Conservation (phyloP, 2,888 invertebrate genomes). For the Synanthedon andrenaeformis region DNA sequence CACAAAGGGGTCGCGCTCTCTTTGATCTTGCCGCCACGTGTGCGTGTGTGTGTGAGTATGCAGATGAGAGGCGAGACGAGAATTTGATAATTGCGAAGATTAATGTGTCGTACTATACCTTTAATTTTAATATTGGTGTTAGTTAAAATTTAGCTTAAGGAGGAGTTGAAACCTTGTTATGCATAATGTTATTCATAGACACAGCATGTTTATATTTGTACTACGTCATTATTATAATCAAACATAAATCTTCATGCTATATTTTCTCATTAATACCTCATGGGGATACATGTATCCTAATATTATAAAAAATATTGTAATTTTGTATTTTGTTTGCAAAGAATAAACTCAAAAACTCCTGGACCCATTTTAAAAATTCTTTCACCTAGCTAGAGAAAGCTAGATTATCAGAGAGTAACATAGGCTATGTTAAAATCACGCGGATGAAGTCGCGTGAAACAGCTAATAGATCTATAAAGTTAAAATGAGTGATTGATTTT, state of each 20-base stretch:
- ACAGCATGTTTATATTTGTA: too few relatives aligned
- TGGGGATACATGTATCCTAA: too few relatives aligned
- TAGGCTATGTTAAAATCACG: neutral
- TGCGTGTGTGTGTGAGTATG: constrained; percentile 60
- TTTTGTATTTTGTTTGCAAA: neutral
- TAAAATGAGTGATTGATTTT: too few relatives aligned
- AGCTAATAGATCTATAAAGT: too few relatives aligned
- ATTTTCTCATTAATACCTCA: too few relatives aligned
- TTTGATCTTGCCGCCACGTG: constrained; percentile 64
- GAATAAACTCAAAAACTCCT: neutral
- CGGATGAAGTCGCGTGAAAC: too few relatives aligned
- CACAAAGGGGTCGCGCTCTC: constrained; percentile 66
- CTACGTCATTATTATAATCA: too few relatives aligned
- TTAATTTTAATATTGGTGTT: neutral
- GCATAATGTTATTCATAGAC: too few relatives aligned
- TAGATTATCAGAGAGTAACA: neutral
- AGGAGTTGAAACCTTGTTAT: too few relatives aligned
- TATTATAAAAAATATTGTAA: neutral
- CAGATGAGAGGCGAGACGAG: constrained; percentile 57
- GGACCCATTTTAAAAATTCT: neutral
- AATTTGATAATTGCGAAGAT: constrained; percentile 70
- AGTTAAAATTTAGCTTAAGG: neutral
- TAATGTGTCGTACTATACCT: constrained; percentile 26
- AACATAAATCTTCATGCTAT: too few relatives aligned
- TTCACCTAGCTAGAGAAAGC: neutral